phyloP scores from a whole-genome alignment of 2,797 vertebrate genomes.

The Crax fasciolata region DNA sequence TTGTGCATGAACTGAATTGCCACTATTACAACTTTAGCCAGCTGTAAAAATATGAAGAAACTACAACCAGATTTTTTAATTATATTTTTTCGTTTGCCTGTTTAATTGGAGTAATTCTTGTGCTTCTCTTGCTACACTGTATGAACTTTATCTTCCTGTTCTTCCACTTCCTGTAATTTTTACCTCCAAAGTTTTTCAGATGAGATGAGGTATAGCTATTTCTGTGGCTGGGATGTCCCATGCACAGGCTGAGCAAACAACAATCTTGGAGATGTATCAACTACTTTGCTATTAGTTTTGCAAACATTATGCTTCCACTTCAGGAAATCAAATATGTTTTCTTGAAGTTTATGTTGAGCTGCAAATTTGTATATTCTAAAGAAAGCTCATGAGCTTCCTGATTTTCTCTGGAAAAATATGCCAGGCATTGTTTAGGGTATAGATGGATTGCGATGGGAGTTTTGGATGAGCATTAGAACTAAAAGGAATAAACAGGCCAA shows the following conservation, averaged over 20 bases:
- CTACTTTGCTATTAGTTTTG: not conserved
- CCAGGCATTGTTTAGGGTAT: not conserved
- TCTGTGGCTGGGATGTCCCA: not conserved
- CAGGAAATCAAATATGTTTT: not conserved
- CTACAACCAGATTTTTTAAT: not conserved
- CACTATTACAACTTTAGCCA: not conserved
- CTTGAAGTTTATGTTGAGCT: not conserved
- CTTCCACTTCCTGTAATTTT: not conserved
- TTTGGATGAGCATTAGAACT: not conserved
- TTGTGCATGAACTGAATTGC: not conserved
- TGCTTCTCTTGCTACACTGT: not conserved
- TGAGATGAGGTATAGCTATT: not conserved
- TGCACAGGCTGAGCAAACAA: not conserved
- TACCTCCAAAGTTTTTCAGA: not conserved
- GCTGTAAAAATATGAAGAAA: not conserved
- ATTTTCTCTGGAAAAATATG: not conserved
- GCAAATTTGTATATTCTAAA: not conserved
- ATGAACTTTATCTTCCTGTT: not conserved
- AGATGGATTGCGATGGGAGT: not conserved
- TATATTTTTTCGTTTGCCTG: not conserved
- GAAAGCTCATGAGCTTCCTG: not conserved
- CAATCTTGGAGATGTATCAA: not conserved
- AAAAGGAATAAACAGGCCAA: not conserved
- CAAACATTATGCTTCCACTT: not conserved
- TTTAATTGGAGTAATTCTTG: not conserved